Conservation (phyloP, 2,797 vertebrate species). For the Poeciliopsis infans region DNA sequence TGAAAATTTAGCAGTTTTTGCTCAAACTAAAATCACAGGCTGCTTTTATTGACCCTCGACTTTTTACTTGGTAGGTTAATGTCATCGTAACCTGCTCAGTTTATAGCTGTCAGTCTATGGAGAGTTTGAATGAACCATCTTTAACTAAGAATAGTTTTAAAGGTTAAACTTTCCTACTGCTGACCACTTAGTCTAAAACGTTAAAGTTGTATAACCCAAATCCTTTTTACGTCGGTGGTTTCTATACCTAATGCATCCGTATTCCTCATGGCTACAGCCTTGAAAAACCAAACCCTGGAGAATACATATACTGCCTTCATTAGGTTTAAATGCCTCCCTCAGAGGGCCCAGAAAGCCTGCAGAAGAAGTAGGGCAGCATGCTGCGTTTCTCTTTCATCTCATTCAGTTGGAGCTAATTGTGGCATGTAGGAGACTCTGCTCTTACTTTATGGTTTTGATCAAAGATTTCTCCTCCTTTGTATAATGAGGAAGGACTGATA, state of each 20-base stretch:
- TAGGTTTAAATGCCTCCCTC: conserved; percentile 37
- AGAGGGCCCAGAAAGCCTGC: conserved; percentile 37
- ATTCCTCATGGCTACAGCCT: not conserved
- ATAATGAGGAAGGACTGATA: not conserved
- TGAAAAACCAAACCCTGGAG: conserved; percentile 27
- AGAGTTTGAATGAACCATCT: not conserved
- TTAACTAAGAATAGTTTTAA: not conserved
- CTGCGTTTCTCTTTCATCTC: conserved; percentile 40
- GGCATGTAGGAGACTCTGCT: conserved; percentile 19
- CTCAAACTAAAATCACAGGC: not conserved
- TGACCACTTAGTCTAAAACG: conserved; percentile 11
- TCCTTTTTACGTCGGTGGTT: conserved; percentile 18
- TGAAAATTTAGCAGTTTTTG: too few relatives aligned
- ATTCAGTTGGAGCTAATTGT: conserved; percentile 40
- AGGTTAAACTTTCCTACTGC: not conserved
- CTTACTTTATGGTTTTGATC: conserved; percentile 8
- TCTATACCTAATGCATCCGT: not conserved
- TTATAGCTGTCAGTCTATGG: conserved; percentile 2
- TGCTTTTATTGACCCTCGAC: not conserved
- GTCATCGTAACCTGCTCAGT: conserved; percentile 18
- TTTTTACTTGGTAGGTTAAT: not conserved
- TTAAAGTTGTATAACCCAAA: conserved; percentile 52
- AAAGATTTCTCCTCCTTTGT: conserved; percentile 6
- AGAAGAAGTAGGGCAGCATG: conserved; percentile 59
- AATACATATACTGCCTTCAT: conserved; percentile 39